Evolutionary conservation across 2,888 invertebrate genomes (phyloP).

Genomic region (Drymonia ruficornis): DNA sequence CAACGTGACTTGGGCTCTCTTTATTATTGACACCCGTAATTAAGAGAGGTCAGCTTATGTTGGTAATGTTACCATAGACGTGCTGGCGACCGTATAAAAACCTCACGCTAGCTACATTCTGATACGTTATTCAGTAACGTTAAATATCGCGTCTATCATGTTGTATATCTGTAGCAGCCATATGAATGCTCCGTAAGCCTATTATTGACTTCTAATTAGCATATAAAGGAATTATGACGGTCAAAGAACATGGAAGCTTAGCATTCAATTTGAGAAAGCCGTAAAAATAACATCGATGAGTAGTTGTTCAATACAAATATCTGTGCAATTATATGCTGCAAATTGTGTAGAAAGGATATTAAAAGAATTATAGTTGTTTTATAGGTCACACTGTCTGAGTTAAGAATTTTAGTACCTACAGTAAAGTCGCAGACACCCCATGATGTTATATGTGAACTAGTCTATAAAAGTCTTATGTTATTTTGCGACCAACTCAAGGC

Average conservation of each 20-base stretch:
- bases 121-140: no score
- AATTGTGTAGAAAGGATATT: no score
- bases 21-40: no score
- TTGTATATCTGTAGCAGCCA: neutral
- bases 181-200: neutral
- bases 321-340: no score
- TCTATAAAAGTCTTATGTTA: neutral
- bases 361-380: neutral
- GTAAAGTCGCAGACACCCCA: neutral
- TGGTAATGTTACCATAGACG: no score
- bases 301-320: no score
- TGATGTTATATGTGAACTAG: neutral
- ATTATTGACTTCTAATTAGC: neutral
- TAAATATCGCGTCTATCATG: neutral
- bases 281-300: neutral
- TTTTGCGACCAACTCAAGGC: neutral
- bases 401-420: neutral
- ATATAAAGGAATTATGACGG: neutral
- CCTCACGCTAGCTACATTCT: no score
- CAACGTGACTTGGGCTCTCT: no score
- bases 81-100: no score
- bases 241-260: slow-evolving; percentile 1
- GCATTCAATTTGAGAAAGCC: neutral
- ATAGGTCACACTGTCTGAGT: neutral
- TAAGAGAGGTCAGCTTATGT: no score